phyloP scores from a whole-genome alignment of 2,888 invertebrate species.

The Cotesia congregata region DNA sequence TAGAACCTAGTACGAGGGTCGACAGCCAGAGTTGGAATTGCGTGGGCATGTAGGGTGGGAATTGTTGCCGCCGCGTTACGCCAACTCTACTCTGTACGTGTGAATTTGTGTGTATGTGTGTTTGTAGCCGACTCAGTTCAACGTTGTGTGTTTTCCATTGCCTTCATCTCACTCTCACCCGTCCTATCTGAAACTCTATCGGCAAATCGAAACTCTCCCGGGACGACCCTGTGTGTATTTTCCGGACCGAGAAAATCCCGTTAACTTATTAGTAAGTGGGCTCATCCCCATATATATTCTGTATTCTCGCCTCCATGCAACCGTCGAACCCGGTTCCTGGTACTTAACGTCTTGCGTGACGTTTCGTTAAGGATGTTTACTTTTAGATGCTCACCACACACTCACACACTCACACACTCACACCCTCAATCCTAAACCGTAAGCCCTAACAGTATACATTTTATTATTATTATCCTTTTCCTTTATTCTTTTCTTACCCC shows the following conservation, averaged over 20 bases:
- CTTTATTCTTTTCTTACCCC: no score
- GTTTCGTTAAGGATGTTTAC: slow-evolving; percentile 16
- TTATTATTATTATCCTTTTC: no score
- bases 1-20: background rate
- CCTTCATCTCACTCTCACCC: slow-evolving; percentile 11
- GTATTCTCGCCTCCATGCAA: slow-evolving; percentile 25
- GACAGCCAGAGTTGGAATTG: background rate
- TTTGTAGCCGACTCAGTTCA: background rate
- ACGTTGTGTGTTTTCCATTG: slow-evolving; percentile 6
- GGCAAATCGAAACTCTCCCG: slow-evolving; percentile 47
- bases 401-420: background rate
- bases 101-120: background rate
- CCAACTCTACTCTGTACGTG: slow-evolving; percentile 6
- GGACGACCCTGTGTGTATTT: slow-evolving; percentile 58
- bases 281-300: slow-evolving; percentile 28
- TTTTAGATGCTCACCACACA: background rate
- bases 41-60: slow-evolving; percentile 10
- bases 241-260: slow-evolving; percentile 63
- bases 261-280: slow-evolving; percentile 66
- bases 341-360: slow-evolving; percentile 1
- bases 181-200: slow-evolving; percentile 10
- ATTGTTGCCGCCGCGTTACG: slow-evolving; percentile 9
- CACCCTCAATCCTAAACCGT: no score
- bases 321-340: slow-evolving; percentile 19
- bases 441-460: no score